Evolutionary conservation across 2,113 vertebrate species (phyloP).

Genomic region (Oophaga pumilio): DNA sequence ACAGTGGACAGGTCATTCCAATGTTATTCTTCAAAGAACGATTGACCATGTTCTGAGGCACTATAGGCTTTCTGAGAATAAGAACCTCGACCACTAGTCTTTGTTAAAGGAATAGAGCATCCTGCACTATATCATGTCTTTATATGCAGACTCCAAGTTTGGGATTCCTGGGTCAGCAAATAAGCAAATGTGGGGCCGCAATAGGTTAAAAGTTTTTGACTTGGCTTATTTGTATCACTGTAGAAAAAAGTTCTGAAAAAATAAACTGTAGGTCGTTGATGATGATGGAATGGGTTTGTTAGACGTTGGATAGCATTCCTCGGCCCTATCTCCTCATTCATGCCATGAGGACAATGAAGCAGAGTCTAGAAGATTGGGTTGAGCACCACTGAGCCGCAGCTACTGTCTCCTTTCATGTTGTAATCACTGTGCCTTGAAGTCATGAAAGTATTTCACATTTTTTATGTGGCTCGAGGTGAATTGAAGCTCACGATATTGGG

Average conservation of each 20-base stretch:
- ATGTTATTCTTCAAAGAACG: not conserved
- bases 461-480: conserved; percentile 11
- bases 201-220: not conserved
- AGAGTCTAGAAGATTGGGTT: not conserved
- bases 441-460: conserved; percentile 35
- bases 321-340: not conserved
- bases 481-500: conserved; percentile 28
- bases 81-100: not conserved
- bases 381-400: not conserved
- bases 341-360: not conserved
- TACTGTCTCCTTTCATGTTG: conserved; percentile 24
- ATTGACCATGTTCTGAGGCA: not conserved
- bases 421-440: conserved; percentile 14
- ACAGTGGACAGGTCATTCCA: not conserved
- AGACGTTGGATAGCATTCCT: not conserved
- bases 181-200: not conserved
- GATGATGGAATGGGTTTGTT: not conserved
- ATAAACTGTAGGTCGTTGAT: not conserved
- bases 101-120: not conserved
- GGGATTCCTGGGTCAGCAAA: not conserved
- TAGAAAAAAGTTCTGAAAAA: not conserved
- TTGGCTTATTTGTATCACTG: not conserved
- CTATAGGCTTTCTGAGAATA: not conserved
- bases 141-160: not conserved
- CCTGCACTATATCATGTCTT: not conserved